Evolutionary conservation across 2,113 vertebrate species (phyloP).

Genomic region (Marmota monax): DNA sequence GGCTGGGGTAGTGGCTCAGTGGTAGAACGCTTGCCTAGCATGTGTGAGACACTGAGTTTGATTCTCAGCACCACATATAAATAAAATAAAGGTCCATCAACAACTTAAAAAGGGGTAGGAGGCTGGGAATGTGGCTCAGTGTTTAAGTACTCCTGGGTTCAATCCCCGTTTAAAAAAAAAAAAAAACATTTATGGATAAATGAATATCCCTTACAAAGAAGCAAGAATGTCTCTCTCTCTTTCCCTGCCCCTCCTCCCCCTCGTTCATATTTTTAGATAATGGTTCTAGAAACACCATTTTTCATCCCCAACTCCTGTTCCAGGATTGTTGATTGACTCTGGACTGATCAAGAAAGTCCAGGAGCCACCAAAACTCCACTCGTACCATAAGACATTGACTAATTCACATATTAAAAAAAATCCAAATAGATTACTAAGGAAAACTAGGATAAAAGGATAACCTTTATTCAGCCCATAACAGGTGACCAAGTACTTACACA

Average conservation of each 20-base stretch:
- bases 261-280: not conserved
- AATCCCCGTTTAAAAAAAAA: too few species aligned
- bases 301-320: not conserved
- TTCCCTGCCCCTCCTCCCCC: not conserved
- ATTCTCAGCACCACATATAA: too few species aligned
- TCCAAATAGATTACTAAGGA: not conserved
- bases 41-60: too few species aligned
- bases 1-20: too few species aligned
- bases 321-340: not conserved
- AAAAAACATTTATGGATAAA: not conserved
- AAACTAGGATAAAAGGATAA: not conserved
- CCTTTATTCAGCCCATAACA: not conserved
- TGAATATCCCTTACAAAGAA: not conserved
- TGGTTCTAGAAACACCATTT: not conserved
- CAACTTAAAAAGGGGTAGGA: too few species aligned
- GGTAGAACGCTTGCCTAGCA: too few species aligned
- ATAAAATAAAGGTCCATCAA: too few species aligned
- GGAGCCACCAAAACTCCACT: not conserved
- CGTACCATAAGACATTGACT: not conserved
- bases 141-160: too few species aligned
- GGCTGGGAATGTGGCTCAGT: too few species aligned
- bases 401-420: not conserved
- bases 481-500: not conserved
- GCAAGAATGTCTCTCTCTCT: too few species aligned
- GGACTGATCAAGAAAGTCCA: not conserved